Base-by-base conservation (phyloP, 2,797 vertebrate genomes). In the Enteromius trimaculatus region DNA sequence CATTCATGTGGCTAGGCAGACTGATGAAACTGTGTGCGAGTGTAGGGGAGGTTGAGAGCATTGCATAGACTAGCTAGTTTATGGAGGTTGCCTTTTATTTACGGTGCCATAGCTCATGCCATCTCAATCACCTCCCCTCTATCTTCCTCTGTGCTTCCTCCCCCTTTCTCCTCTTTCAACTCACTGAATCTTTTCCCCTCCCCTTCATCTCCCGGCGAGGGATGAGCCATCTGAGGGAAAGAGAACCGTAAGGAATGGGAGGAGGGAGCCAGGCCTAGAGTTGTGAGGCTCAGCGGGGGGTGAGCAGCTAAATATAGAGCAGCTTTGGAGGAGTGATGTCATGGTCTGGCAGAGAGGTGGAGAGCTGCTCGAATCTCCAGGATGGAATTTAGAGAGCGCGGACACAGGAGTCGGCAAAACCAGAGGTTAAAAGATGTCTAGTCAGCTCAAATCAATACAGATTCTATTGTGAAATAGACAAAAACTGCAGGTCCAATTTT, bases 271-370 rank as follows among this genome's bases (percentile, higher is more conserved):
- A 82, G 90, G 89, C 66, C 29, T 55, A 19, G 79, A 64, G 66
- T 58, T 49, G 81, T 92, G 92, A 93, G 91, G 91, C 92, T 84
- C 89, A 90, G 89, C 85, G 89, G 90, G 92, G 81, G 92, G 90
- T 90, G 89, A 90, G 90, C 82, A 58, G 91, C 94, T 95, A 94
- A 94, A 95, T 95, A 94, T 96, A 95, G 94, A 91, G 89, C 53
- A 44, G 91, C 88, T 94, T 93, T 92, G 85, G 91, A 92, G 90
- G 83, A 81, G 87, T 94, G 93, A 95, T 95, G 94, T 95, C 93
- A 94, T 93, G 82, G 86, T 86, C 89, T 86, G 77, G 91, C 82
- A 86, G 86, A 84, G 80, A 89, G 84, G 77, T 81, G 80, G 62
- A 58, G 75, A 79, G 55, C 85, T 88, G 89, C 89, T 84, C 80